phyloP scores from a whole-genome alignment of 2,888 invertebrate genomes.

The Microctonus aethiopoides region DNA sequence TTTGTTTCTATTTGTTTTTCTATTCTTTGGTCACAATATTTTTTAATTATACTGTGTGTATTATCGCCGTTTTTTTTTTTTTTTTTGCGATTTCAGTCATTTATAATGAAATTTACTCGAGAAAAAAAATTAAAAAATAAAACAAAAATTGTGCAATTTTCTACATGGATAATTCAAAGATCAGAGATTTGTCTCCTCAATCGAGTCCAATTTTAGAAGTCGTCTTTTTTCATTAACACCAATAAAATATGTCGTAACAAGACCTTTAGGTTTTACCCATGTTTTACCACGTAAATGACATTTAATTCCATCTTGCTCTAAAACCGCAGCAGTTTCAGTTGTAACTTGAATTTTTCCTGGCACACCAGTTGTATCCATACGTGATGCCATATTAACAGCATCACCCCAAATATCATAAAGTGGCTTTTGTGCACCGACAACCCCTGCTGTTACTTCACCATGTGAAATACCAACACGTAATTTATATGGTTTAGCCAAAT shows the following conservation, averaged over 20 bases:
- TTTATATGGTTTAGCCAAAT: slow-evolving; percentile 54
- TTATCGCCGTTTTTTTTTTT: no score
- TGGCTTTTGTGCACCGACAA: slow-evolving; percentile 93
- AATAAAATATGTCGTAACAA: slow-evolving; percentile 80
- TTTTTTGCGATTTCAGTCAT: neutral
- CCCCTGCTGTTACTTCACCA: slow-evolving; percentile 92
- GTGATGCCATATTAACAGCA: slow-evolving; percentile 94
- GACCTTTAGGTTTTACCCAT: slow-evolving; percentile 78
- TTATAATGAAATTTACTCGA: neutral
- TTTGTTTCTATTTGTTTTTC: neutral
- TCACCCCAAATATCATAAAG: slow-evolving; percentile 98
- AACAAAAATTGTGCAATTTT: neutral
- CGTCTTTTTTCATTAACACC: slow-evolving; percentile 72
- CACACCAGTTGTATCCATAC: slow-evolving; percentile 94
- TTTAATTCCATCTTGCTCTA: slow-evolving; percentile 76
- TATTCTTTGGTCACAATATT: slow-evolving; percentile 12
- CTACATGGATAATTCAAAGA: slow-evolving; percentile 8
- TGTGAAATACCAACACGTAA: slow-evolving; percentile 81
- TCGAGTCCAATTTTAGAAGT: slow-evolving; percentile 50
- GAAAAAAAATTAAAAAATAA: neutral
- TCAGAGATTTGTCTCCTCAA: slow-evolving; percentile 59
- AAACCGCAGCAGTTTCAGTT: slow-evolving; percentile 76
- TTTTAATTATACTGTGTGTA: neutral
- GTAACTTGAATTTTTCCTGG: slow-evolving; percentile 83
- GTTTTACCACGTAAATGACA: slow-evolving; percentile 79